Evolutionary conservation across 2,113 vertebrate genomes (phyloP).

Genomic region (Serinus canaria): DNA sequence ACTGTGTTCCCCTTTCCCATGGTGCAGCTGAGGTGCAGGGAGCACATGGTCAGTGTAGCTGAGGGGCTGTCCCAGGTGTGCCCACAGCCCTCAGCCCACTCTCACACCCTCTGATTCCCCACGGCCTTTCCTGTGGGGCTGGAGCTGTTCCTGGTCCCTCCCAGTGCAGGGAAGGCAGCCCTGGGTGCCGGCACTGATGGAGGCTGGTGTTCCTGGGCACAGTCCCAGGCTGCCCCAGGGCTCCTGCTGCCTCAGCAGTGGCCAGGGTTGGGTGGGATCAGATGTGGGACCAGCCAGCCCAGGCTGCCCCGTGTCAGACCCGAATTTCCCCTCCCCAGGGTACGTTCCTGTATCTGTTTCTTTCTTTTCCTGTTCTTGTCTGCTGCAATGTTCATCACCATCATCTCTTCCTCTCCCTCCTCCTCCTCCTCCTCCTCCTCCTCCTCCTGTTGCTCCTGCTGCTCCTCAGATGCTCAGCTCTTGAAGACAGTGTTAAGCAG

Average conservation of each 20-base stretch:
- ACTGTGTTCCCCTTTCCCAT: rapidly evolving
- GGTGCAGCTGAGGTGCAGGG: not conserved
- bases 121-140: not conserved
- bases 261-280: not conserved
- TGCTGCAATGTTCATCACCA: constrained; percentile 46
- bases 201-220: not conserved
- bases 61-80: not conserved
- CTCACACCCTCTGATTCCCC: not conserved
- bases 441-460: not conserved
- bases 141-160: not conserved
- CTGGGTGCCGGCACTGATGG: not conserved
- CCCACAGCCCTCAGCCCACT: not conserved
- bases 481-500: constrained; percentile 91
- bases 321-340: not conserved
- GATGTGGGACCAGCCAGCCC: not conserved
- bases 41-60: not conserved
- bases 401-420: constrained; percentile 3
- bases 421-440: not conserved
- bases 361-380: constrained; percentile 41
- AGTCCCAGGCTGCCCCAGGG: not conserved
- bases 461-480: constrained; percentile 79
- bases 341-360: constrained; percentile 41
- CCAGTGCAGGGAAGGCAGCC: not conserved
- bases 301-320: not conserved
- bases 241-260: not conserved